A percentile compares a stretch with the other conserved stretches of the same genome.
Conservation (phyloP, 2,888 invertebrate genomes). For the Euzophera pinguis region DNA sequence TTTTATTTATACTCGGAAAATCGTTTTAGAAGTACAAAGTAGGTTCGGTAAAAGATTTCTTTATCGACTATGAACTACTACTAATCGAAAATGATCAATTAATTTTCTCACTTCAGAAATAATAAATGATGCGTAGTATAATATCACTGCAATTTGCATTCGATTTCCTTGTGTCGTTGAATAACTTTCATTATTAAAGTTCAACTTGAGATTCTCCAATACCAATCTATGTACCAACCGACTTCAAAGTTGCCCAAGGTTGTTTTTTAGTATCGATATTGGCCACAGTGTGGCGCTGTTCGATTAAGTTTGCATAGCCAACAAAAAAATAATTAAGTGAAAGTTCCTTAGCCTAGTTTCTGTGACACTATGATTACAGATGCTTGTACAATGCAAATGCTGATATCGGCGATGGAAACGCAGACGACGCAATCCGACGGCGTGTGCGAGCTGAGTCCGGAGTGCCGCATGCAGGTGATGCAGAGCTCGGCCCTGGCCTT, state of each 20-base stretch:
- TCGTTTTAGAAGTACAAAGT: too few species aligned
- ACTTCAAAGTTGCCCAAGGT: conserved; percentile 22
- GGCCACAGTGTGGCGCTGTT: conserved; percentile 31
- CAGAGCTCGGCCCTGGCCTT: conserved; percentile 65
- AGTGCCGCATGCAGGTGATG: conserved; percentile 58
- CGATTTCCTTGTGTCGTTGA: background rate
- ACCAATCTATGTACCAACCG: background rate
- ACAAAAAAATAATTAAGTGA: conserved; percentile 15
- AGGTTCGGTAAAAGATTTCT: too few species aligned
- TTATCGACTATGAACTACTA: too few species aligned
- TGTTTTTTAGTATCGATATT: conserved; percentile 31
- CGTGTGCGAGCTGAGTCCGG: conserved; percentile 58
- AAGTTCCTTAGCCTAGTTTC: conserved; percentile 10
- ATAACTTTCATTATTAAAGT: background rate
- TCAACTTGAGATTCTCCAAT: background rate
- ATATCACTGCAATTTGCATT: too few species aligned
- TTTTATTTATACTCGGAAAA: too few species aligned
- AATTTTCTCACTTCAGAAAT: too few species aligned
- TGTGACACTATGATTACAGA: conserved; percentile 40
- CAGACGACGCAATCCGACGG: conserved; percentile 60
- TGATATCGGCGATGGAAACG: conserved; percentile 68
- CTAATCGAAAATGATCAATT: too few species aligned
- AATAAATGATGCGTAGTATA: too few species aligned
- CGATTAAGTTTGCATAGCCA: conserved; percentile 20
- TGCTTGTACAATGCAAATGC: conserved; percentile 70